Evolutionary conservation across 2,797 vertebrate genomes (phyloP), one percentile per base, ranked within the genome.

Genomic region (Zonotrichia albicollis): DNA sequence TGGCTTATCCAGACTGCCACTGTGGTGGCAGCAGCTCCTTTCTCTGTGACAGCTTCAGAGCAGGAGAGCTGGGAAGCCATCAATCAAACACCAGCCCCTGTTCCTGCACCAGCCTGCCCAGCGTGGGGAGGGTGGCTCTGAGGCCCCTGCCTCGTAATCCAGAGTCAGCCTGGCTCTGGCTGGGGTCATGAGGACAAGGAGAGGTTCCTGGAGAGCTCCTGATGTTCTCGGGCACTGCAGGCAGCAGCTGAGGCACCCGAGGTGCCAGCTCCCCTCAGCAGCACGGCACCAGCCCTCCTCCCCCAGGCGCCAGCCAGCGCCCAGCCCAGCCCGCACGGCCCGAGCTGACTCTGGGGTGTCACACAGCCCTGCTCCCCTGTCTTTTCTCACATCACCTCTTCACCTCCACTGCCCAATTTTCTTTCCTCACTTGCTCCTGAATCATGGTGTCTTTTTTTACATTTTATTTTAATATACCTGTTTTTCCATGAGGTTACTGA

Each of bases 1-100:
- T 11, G 30, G 22, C 13, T 67, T 19, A 62, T 51, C 64, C 29
- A 32, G 81, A 53, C 13, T 15, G 60, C 38, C 67, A 36, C 3
- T 1, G 6, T 22, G 43, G 66, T 25, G 27, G 64, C 55, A 73
- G 74, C 67, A 73, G 78, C 72, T 87, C 64, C 40, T 36, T 45
- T 11, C 65, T 74, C 51, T 54, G 6, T 7, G 64, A 57, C 64
- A 82, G 61, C 36, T 71, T 58, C 43, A 40, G 54, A 77, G 36
- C 57, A 72, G 72, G 55, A 80, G 50, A 75, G 50, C 42, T 36
- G 34, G 17, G 58, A 75, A 29, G 16, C 0, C 2, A 40, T 50
- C 40, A 21, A 1, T 32, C 6, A 21, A 16, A 16, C 48, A n/a
- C 10, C 5, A 0, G 32, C 23, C 13, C 11, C 20, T 3, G 2